phyloP scores from a whole-genome alignment of 2,888 invertebrate genomes.

The Tryphoninae sp. region DNA sequence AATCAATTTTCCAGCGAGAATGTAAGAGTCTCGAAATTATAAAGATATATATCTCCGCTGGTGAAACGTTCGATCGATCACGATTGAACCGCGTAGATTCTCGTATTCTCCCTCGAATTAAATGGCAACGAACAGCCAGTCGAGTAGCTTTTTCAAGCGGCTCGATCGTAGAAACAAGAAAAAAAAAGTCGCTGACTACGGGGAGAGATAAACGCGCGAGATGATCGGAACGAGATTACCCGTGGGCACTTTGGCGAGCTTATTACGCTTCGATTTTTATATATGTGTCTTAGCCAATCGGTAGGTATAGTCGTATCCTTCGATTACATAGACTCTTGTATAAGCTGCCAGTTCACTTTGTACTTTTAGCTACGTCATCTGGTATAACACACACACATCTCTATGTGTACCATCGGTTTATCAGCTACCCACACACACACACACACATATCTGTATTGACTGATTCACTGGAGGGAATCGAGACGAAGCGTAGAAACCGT shows the following conservation, averaged over 20 bases:
- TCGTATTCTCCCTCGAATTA: constrained; percentile 23
- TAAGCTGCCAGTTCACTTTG: neutral
- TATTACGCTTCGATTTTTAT: constrained; percentile 41
- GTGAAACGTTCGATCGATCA: constrained; percentile 29
- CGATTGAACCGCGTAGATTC: constrained; percentile 22
- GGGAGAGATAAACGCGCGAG: constrained; percentile 5
- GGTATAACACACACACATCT: neutral
- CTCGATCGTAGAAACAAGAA: constrained; percentile 19
- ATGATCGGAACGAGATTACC: constrained; percentile 26
- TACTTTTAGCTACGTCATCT: neutral
- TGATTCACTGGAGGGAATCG: constrained; percentile 11
- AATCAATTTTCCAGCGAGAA: constrained; percentile 39
- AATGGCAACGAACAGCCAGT: constrained; percentile 28
- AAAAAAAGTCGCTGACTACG: constrained; percentile 43
- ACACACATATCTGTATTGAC: neutral
- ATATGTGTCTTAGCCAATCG: neutral
- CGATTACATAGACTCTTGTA: neutral
- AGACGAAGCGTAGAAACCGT: constrained; percentile 13
- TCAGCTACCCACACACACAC: neutral
- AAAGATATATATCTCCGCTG: neutral
- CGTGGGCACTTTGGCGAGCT: constrained; percentile 11
- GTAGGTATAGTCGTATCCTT: neutral
- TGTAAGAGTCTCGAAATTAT: neutral
- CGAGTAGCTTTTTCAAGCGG: constrained; percentile 4
- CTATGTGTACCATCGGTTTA: neutral